Percentiles rank a stretch among this genome's conserved stretches.
Conservation (phyloP, 2,888 invertebrate genomes). For the Sarcophaga variegata region DNA sequence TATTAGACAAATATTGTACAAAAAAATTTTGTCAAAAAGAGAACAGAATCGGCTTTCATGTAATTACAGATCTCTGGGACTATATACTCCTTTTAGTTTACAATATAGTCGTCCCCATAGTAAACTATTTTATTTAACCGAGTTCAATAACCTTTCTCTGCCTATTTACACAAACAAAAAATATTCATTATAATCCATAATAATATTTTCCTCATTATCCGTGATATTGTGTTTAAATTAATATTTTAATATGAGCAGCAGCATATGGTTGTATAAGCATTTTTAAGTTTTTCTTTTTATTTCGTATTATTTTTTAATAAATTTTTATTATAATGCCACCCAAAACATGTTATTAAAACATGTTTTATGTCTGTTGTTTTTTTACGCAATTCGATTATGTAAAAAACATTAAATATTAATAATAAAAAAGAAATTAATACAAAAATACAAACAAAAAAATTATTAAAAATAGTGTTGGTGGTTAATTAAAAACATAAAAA, state of each 20-base stretch:
- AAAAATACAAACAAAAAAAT: constrained; percentile 30
- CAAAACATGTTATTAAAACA: constrained; percentile 31
- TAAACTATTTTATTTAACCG: too few relatives aligned
- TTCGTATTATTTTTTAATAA: not conserved
- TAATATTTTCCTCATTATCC: not conserved
- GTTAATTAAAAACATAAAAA: constrained; percentile 61
- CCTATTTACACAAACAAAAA: too few relatives aligned
- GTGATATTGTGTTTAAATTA: not conserved
- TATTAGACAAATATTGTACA: too few relatives aligned
- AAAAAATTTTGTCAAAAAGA: too few relatives aligned
- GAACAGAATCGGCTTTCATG: too few relatives aligned
- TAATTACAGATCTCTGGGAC: too few relatives aligned
- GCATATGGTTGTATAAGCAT: not conserved
- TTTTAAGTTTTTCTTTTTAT: constrained; percentile 38
- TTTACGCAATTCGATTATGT: not conserved
- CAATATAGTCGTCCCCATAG: too few relatives aligned
- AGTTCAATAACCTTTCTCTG: too few relatives aligned
- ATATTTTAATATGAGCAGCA: not conserved
- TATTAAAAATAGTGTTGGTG: constrained; percentile 67
- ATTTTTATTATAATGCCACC: constrained; percentile 36
- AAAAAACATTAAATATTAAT: constrained; percentile 17
- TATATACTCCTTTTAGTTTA: too few relatives aligned
- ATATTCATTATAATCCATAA: too few relatives aligned
- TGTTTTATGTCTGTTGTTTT: constrained; percentile 5
- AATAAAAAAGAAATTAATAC: constrained; percentile 16